Evolutionary conservation across 1,140 invertebrate species (phyloP).

Genomic region (Aleiodes sp.): DNA sequence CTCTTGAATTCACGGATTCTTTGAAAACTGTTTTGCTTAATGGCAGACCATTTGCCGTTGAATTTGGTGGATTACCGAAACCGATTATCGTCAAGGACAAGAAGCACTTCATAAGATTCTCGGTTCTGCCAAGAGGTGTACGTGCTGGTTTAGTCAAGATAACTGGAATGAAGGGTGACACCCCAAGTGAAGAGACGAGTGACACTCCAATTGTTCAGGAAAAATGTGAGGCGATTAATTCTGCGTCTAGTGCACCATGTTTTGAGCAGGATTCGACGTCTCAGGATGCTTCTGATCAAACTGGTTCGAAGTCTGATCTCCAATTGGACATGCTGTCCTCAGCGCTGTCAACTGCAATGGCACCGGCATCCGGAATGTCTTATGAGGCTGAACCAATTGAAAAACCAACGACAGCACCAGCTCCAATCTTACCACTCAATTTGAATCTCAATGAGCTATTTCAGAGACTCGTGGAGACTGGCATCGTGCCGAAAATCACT

Average conservation of each 20-base stretch:
- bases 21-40: conserved; percentile 83
- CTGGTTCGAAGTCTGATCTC: conserved; percentile 53
- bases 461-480: conserved; percentile 82
- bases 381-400: conserved; percentile 65
- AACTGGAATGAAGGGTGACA: conserved; percentile 72
- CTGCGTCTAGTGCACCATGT: conserved; percentile 42
- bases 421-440: conserved; percentile 55
- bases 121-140: conserved; percentile 80
- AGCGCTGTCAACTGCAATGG: conserved; percentile 71
- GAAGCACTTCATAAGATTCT: conserved; percentile 85
- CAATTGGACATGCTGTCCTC: conserved; percentile 73
- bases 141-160: conserved; percentile 76
- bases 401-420: conserved; percentile 48
- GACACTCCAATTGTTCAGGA: conserved; percentile 39
- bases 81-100: conserved; percentile 82
- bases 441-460: conserved; percentile 85
- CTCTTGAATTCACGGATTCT: conserved; percentile 81
- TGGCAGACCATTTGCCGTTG: conserved; percentile 81
- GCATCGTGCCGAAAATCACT: conserved; percentile 74
- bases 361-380: conserved; percentile 66
- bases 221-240: conserved; percentile 11
- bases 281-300: conserved; percentile 54
- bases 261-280: conserved; percentile 56
- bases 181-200: conserved; percentile 50
- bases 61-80: conserved; percentile 93